Conservation (phyloP, 2,888 invertebrate genomes). For the Nesidiocoris tenuis region DNA sequence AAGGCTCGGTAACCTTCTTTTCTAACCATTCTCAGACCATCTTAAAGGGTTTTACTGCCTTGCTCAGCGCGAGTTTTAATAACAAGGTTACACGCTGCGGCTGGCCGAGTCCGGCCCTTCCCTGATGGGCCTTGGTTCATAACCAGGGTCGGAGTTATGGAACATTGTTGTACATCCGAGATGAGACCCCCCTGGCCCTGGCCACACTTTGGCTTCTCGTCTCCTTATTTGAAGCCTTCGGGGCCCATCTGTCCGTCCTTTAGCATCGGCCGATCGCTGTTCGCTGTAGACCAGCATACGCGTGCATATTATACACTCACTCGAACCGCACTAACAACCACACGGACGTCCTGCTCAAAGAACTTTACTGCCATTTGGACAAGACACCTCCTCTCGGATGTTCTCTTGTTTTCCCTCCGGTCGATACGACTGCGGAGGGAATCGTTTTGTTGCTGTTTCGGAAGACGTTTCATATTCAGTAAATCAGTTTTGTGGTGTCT, state of each 20-base stretch:
- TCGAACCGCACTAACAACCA: neutral
- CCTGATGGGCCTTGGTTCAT: neutral
- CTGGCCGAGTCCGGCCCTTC: neutral
- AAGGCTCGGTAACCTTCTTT: constrained; percentile 8
- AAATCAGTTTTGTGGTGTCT: constrained; percentile 18
- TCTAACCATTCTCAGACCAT: constrained; percentile 32
- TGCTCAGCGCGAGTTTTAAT: constrained; percentile 27
- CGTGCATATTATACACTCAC: neutral
- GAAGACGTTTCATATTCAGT: constrained; percentile 27
- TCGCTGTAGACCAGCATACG: constrained; percentile 6
- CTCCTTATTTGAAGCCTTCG: neutral
- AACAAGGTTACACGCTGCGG: constrained; percentile 29
- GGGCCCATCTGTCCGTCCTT: constrained; percentile 18
- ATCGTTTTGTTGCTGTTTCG: neutral
- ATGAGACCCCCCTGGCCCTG: neutral
- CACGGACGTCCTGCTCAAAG: neutral
- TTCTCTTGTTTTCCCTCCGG: constrained; percentile 28
- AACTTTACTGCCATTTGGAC: constrained; percentile 34
- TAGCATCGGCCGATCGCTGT: constrained; percentile 9
- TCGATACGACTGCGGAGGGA: neutral
- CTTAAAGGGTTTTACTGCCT: constrained; percentile 26
- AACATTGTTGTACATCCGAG: constrained; percentile 29
- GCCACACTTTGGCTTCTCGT: constrained; percentile 1
- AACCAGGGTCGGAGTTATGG: constrained; percentile 36
- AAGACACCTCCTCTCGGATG: constrained; percentile 2